A percentile compares a stretch with the other conserved stretches of the same genome.
Conservation (phyloP, 2,113 vertebrate species). For the Chauna torquata region DNA sequence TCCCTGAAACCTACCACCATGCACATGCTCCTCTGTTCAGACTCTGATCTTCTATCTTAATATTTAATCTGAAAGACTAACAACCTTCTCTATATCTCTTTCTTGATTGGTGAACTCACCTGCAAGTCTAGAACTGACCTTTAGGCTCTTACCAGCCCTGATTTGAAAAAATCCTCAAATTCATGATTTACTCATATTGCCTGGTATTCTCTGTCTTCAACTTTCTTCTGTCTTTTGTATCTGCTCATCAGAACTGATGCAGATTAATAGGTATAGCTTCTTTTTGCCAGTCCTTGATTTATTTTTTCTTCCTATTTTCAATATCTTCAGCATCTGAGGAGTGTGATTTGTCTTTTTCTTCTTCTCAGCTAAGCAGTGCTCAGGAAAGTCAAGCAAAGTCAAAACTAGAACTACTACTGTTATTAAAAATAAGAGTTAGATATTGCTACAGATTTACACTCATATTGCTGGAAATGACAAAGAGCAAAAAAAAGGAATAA, state of each 20-base stretch:
- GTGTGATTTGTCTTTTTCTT: background rate
- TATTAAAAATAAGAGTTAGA: background rate
- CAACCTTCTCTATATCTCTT: background rate
- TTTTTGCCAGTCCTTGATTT: background rate
- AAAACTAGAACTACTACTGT: background rate
- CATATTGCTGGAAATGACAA: background rate
- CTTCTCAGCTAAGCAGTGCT: background rate
- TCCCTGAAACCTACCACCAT: background rate
- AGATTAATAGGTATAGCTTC: background rate
- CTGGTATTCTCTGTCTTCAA: background rate
- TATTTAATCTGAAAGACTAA: background rate
- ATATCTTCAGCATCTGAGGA: background rate
- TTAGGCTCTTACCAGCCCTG: background rate
- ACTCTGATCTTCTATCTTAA: background rate
- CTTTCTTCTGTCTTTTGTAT: background rate
- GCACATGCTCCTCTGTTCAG: background rate
- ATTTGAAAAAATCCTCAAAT: background rate
- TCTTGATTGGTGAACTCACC: background rate
- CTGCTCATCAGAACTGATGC: background rate
- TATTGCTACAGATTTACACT: background rate
- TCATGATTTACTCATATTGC: rapidly evolving
- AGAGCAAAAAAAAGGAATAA: background rate
- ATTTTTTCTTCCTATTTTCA: background rate
- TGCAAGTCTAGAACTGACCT: background rate
- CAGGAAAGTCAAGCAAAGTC: background rate